Percentiles rank a stretch among this genome's conserved stretches.
Evolutionary conservation across 2,113 vertebrate species (phyloP).

Genomic region (Thymallus thymallus): DNA sequence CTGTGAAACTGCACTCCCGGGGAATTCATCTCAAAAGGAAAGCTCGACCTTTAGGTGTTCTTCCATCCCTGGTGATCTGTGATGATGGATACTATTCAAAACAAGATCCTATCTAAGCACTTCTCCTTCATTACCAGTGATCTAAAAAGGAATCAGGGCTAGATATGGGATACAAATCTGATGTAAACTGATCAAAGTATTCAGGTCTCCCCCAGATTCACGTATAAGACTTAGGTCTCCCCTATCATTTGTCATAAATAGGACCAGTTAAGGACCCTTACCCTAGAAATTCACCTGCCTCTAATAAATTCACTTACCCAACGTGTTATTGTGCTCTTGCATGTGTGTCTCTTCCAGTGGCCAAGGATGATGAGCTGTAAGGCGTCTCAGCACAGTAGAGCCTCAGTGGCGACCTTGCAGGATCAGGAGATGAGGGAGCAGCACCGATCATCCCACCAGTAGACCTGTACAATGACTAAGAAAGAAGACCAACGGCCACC

Average conservation of each 20-base stretch:
- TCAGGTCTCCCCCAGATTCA: too few species aligned
- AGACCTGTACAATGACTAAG: background rate
- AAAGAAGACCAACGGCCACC: background rate
- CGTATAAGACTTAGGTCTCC: too few species aligned
- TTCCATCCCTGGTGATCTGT: background rate
- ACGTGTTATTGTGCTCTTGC: background rate
- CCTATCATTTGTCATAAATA: background rate
- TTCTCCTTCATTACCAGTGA: background rate
- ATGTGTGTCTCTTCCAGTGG: conserved; percentile 40
- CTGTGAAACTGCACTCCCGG: background rate
- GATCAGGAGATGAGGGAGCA: conserved; percentile 9
- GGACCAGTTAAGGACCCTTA: background rate
- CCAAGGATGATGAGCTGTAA: conserved; percentile 41
- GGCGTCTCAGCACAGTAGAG: background rate
- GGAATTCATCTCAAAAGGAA: too few species aligned
- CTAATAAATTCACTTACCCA: background rate
- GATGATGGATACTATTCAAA: background rate
- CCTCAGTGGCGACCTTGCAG: background rate
- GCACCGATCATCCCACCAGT: background rate
- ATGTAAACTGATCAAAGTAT: background rate
- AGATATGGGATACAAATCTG: background rate
- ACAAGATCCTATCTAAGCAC: background rate
- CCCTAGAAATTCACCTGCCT: background rate
- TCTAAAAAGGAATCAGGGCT: background rate
- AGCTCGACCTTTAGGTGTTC: too few species aligned